Conservation (phyloP, 2,888 invertebrate species). For the Eristalis intricaria region DNA sequence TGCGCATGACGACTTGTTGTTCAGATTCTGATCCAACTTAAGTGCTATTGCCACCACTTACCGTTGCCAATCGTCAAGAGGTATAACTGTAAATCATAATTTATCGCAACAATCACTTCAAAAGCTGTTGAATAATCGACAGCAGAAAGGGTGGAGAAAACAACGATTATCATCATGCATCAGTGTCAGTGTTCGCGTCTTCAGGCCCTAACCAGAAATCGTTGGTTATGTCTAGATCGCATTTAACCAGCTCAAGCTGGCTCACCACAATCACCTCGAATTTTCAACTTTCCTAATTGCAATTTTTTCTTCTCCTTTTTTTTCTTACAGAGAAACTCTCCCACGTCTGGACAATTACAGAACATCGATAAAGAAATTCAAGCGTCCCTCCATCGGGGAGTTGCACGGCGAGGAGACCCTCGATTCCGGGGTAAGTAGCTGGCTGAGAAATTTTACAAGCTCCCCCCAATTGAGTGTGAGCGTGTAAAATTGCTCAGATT, state of each 20-base stretch:
- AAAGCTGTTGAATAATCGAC: not conserved
- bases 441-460: not conserved
- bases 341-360: constrained; percentile 92
- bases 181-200: not conserved
- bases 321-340: constrained; percentile 85
- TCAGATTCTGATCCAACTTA: too few relatives aligned
- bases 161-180: constrained; percentile 14
- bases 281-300: not conserved
- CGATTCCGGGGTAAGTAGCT: constrained; percentile 77
- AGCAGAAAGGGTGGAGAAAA: not conserved
- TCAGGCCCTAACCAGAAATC: constrained; percentile 26
- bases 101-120: too few relatives aligned
- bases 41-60: too few relatives aligned
- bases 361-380: constrained; percentile 88
- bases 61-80: too few relatives aligned
- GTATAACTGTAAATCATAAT: too few relatives aligned
- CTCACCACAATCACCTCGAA: constrained; percentile 40
- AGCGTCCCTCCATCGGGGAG: constrained; percentile 92
- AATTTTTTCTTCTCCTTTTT: constrained; percentile 4
- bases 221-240: constrained; percentile 35
- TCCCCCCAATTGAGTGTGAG: not conserved
- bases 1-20: too few relatives aligned
- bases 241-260: constrained; percentile 43
- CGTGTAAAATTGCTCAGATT: constrained; percentile 2
- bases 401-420: constrained; percentile 85